Evolutionary conservation across 2,113 vertebrate species (phyloP), one percentile per base, ranked within the genome.

Genomic region (rabbit (Oryctolagus cuniculus)): DNA sequence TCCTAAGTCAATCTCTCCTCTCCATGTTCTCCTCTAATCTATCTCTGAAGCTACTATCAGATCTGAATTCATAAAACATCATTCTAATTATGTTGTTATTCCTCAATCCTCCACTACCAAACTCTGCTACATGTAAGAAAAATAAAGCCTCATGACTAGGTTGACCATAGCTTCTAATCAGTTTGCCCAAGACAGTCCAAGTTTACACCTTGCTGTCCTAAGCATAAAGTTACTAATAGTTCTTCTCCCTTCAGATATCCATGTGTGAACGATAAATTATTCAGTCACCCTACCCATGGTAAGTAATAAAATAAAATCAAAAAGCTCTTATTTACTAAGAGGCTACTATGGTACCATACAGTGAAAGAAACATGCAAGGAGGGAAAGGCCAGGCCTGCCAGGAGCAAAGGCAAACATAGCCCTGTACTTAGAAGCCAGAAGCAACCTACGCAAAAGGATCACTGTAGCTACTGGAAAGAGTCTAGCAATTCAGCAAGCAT

Each of bases 291-390:
- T 44, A 78, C 6, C 11, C 63, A 87, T 31, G 27, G 78, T n/a
- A 93, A 90, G 81, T 72, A 44, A 87, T 24, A 84, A 94, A 94
- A 25, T 44, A 73, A 82, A 87, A 79, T 81, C 67, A 85, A 44
- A 58, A 77, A 85, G 31, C 17, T 31, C 24, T 69, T 78, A 93
- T 78, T 86, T 81, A 89, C 78, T 83, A 72, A 82, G 31, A 51
- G 51, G 10, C 21, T 36, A 64, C 55, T 74, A 55, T 4, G 7
- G 44, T 27, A 88, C 10, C n/a, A 81, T 34, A 89, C 29, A 88
- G 10, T 88, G n/a, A 87, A 70, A n/a, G 67, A 77, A 70, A 64
- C 31, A 79, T 44, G 44, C 9, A 13, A 79, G 51, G 67, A 89
- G 38, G 19, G 86, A 95, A 81, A 93, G 75, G 77, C 8, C 44